Evolutionary conservation across 2,888 invertebrate species (phyloP).

Genomic region (Antheraea yamamai): DNA sequence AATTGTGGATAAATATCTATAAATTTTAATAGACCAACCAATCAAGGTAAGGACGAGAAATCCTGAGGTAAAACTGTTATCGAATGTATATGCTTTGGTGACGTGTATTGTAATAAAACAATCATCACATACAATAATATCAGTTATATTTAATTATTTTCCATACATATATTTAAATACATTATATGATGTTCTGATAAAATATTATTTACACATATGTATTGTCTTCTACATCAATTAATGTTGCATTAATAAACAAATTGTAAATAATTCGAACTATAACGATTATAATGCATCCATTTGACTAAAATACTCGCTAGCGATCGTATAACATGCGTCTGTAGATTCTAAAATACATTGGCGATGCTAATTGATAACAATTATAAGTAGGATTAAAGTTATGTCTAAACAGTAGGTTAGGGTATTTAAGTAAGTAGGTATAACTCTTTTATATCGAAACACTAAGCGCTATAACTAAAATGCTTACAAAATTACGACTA

Average conservation of each 20-base stretch:
- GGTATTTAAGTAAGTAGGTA: not conserved
- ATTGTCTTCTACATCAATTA: not conserved
- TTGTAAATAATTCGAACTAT: not conserved
- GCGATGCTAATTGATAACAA: not conserved
- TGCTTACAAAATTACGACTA: too few relatives aligned
- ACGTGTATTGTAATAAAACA: too few relatives aligned
- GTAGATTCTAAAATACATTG: not conserved
- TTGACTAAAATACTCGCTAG: not conserved
- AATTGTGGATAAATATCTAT: too few relatives aligned
- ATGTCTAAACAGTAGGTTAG: not conserved
- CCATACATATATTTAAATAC: too few relatives aligned
- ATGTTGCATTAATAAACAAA: not conserved
- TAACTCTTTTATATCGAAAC: not conserved
- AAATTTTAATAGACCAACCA: too few relatives aligned
- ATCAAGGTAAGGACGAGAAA: too few relatives aligned
- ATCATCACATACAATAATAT: too few relatives aligned
- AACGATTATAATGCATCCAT: not conserved
- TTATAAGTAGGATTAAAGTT: not conserved
- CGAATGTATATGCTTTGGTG: too few relatives aligned
- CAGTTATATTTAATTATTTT: too few relatives aligned
- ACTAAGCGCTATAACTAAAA: not conserved
- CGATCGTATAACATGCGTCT: not conserved
- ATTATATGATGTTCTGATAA: not conserved
- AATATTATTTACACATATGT: not conserved
- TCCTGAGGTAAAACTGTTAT: too few relatives aligned